Evolutionary conservation across 1,140 invertebrate genomes (phyloP).

Genomic region (Triops cancriformis): DNA sequence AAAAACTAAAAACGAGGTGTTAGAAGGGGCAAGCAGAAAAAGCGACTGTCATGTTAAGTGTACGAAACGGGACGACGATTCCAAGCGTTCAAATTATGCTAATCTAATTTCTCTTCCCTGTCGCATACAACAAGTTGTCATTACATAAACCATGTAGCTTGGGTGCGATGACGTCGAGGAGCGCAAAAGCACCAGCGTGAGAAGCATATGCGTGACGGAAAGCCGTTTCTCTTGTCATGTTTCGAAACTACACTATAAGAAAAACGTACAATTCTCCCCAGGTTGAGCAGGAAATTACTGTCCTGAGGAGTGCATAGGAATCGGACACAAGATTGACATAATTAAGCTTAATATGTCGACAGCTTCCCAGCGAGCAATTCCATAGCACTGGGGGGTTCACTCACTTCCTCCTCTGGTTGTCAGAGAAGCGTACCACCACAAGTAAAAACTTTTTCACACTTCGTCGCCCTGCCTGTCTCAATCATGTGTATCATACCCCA

Average conservation of each 20-base stretch:
- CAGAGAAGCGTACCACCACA: neutral
- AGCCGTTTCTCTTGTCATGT: neutral
- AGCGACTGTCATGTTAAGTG: no score
- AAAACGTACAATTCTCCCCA: neutral
- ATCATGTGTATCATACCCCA: neutral
- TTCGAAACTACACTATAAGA: neutral
- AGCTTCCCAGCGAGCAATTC: neutral
- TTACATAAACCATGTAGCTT: neutral
- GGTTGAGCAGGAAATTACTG: constrained; percentile 4
- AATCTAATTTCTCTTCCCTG: constrained; percentile 7
- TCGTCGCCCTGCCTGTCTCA: neutral
- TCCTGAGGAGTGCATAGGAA: neutral
- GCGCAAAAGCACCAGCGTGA: neutral
- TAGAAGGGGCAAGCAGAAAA: neutral
- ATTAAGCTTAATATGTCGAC: neutral
- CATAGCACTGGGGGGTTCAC: neutral
- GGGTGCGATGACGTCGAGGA: neutral
- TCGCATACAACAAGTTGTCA: neutral
- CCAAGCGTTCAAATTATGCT: neutral
- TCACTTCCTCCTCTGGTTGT: neutral
- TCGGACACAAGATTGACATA: neutral
- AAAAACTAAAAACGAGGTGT: neutral
- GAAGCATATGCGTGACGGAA: neutral
- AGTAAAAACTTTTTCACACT: neutral
- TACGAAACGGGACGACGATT: neutral